Conservation (phyloP, 2,888 invertebrate genomes). For the Meta bourneti region DNA sequence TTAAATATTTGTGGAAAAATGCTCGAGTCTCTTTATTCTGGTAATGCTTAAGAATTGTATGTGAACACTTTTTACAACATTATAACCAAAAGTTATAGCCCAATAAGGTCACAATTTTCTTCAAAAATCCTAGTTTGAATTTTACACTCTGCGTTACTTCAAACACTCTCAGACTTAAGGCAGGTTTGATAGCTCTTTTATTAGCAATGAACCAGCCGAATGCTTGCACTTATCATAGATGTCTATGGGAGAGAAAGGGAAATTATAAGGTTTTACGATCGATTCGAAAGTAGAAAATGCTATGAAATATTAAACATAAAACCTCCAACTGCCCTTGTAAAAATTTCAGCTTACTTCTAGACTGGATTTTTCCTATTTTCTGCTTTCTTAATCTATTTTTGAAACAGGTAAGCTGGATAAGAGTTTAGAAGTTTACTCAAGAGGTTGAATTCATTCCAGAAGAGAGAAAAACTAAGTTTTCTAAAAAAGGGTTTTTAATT, state of each 20-base stretch:
- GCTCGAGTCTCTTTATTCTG: neutral
- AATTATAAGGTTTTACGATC: conserved; percentile 49
- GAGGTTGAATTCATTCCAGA: neutral
- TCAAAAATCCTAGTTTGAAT: conserved; percentile 19
- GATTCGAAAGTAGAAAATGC: conserved; percentile 35
- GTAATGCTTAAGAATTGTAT: neutral
- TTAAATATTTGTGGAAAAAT: neutral
- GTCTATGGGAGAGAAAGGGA: neutral
- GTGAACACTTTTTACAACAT: neutral
- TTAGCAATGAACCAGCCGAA: neutral
- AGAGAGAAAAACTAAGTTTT: no score
- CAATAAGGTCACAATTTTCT: neutral
- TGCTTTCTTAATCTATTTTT: conserved; percentile 8
- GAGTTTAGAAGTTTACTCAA: neutral
- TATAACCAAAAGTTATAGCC: neutral
- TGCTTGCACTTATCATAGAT: conserved; percentile 22
- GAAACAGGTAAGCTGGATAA: conserved; percentile 10
- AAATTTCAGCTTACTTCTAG: conserved; percentile 20
- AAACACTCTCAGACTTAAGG: neutral
- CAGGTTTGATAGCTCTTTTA: conserved; percentile 40
- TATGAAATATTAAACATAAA: conserved; percentile 49
- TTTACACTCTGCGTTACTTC: neutral
- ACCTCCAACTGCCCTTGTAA: conserved; percentile 19
- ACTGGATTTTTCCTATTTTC: conserved; percentile 6
- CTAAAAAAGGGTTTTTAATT: no score